phyloP scores from a whole-genome alignment of 2,797 vertebrate species.

The Coracias cyanogaster region DNA sequence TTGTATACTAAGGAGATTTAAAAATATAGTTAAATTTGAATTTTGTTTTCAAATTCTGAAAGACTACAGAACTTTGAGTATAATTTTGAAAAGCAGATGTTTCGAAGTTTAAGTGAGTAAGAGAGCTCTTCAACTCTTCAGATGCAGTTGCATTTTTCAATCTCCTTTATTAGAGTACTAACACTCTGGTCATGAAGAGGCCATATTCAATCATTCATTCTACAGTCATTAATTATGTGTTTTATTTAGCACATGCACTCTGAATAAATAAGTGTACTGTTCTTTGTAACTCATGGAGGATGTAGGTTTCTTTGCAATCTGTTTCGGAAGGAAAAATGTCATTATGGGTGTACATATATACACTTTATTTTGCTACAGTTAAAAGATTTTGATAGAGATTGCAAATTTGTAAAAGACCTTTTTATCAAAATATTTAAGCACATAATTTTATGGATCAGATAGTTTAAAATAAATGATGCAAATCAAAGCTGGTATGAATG shows the following conservation, averaged over 20 bases:
- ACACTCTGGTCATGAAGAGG: conserved; percentile 51
- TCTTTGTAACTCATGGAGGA: background rate
- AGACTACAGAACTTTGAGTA: conserved; percentile 2
- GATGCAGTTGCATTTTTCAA: conserved; percentile 25
- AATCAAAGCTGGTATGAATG: background rate
- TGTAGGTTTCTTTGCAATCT: background rate
- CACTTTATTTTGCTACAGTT: background rate
- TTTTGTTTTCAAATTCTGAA: background rate
- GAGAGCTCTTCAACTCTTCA: conserved; percentile 21
- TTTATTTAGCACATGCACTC: conserved; percentile 15
- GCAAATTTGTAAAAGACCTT: background rate
- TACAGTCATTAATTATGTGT: conserved; percentile 45
- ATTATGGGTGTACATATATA: background rate
- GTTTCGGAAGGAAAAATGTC: background rate
- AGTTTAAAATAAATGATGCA: background rate
- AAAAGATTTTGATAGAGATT: background rate
- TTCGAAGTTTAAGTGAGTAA: conserved; percentile 30
- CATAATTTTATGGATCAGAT: background rate
- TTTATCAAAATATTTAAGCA: background rate
- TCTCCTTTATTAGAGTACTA: conserved; percentile 35
- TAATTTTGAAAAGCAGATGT: conserved; percentile 47
- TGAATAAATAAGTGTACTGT: conserved; percentile 48
- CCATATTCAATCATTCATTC: conserved; percentile 31
- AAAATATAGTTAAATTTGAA: background rate
- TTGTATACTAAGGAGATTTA: background rate